Percentiles rank a stretch among this genome's conserved stretches.
Evolutionary conservation across 2,797 vertebrate species (phyloP).

Genomic region (Trachops cirrhosus): DNA sequence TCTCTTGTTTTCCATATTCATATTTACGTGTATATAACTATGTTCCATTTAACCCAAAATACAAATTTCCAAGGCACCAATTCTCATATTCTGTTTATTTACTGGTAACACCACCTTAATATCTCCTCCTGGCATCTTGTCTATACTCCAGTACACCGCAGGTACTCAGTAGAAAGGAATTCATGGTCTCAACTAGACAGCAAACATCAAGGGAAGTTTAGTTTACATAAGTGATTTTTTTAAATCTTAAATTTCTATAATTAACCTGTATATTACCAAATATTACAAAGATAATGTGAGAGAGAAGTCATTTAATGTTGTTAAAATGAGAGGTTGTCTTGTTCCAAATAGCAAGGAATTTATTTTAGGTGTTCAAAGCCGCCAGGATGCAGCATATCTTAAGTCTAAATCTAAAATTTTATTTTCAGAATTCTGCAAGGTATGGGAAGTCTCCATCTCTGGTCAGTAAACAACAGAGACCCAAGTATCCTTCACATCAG

Average conservation of each 20-base stretch:
- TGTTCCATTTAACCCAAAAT: constrained; percentile 14
- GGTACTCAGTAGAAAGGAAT: constrained; percentile 11
- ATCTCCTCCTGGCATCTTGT: neutral
- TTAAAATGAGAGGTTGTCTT: constrained; percentile 28
- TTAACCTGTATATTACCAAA: constrained; percentile 21
- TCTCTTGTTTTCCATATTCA: neutral
- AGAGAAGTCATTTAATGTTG: neutral
- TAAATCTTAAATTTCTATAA: constrained; percentile 45
- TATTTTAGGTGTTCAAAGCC: constrained; percentile 38
- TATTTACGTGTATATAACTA: neutral
- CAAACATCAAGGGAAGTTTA: neutral
- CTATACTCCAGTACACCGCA: neutral
- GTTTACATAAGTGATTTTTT: neutral
- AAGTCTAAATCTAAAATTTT: constrained; percentile 31
- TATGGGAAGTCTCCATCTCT: neutral
- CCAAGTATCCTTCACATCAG: neutral
- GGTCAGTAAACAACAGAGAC: constrained; percentile 35
- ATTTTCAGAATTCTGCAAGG: constrained; percentile 33
- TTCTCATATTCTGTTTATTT: neutral
- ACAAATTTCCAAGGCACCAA: neutral
- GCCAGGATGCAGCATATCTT: neutral
- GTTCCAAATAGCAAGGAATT: neutral
- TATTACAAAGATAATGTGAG: neutral
- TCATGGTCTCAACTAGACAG: constrained; percentile 2
- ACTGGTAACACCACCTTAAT: neutral